These are phyloP conservation scores for Yoshiicerus persimilis DNA, from an alignment of 1,140 invertebrate genomes.

Conservation along the genomic window DNA sequence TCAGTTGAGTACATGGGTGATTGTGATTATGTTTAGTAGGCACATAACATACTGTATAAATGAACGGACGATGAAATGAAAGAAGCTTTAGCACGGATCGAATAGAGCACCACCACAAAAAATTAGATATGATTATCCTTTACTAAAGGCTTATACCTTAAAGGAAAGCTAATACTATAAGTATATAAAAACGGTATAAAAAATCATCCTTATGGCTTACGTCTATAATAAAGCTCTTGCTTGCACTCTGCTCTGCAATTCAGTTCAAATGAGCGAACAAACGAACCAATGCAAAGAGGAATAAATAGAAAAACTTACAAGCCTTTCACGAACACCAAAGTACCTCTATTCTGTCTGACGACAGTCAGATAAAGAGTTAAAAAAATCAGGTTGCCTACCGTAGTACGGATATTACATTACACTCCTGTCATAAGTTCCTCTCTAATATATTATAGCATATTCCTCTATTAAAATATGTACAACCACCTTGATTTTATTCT, in stretches of 20 bases:
- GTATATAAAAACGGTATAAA: background rate
- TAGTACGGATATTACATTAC: no score
- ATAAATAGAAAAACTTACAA: background rate
- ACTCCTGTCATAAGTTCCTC: no score
- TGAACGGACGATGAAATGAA: background rate
- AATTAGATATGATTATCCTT: slow-evolving; percentile 21
- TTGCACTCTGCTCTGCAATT: background rate
- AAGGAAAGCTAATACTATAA: background rate
- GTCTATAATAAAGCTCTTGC: background rate
- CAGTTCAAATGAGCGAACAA: background rate
- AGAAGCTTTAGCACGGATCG: background rate
- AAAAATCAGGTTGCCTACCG: background rate
- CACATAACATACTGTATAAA: background rate
- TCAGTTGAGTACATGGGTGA: background rate
- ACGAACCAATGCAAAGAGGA: background rate
- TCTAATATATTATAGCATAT: no score
- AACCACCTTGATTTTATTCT: background rate
- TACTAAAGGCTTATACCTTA: background rate
- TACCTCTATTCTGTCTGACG: background rate
- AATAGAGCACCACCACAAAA: background rate
- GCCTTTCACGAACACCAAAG: background rate
- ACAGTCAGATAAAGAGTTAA: slow-evolving; percentile 5
- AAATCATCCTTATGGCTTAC: background rate
- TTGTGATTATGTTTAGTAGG: background rate
- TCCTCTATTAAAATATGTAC: no score